Conservation (phyloP, 1,140 invertebrate genomes). For the Solenopsis invicta region DNA sequence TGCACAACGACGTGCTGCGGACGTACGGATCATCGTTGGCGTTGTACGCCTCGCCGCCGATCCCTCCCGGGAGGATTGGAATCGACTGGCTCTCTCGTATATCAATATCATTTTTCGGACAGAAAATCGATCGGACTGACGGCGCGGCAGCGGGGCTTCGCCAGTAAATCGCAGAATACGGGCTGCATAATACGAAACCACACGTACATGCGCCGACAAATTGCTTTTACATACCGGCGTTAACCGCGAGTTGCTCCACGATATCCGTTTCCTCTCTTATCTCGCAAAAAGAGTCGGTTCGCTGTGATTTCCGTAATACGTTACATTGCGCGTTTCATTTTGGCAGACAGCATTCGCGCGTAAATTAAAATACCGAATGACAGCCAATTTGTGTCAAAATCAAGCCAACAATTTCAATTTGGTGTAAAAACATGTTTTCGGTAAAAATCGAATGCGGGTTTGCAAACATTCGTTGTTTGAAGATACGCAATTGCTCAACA, state of each 20-base stretch:
- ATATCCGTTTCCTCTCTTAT: conserved; percentile 46
- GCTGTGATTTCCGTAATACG: conserved; percentile 33
- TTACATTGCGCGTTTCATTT: conserved; percentile 4
- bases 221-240: conserved; percentile 55
- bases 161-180: conserved; percentile 72
- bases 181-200: conserved; percentile 71
- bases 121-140: conserved; percentile 72
- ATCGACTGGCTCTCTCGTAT: conserved; percentile 71
- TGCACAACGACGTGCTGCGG: conserved; percentile 43
- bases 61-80: conserved; percentile 60
- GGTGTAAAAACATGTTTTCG: conserved; percentile 19
- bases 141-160: conserved; percentile 14
- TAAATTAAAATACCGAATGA: conserved; percentile 16
- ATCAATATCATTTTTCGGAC: conserved; percentile 77
- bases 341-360: neutral
- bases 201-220: conserved; percentile 32
- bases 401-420: conserved; percentile 6
- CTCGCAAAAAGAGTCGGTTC: conserved; percentile 29
- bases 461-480: conserved; percentile 41
- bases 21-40: conserved; percentile 66
- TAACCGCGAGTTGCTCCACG: conserved; percentile 23
- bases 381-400: conserved; percentile 6
- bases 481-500: conserved; percentile 9
- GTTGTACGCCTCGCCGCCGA: conserved; percentile 65
- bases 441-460: conserved; percentile 37